These are phyloP conservation scores for Myripristis jacobus DNA, from an alignment of 2,797 vertebrate species.

Conservation along the genomic window DNA sequence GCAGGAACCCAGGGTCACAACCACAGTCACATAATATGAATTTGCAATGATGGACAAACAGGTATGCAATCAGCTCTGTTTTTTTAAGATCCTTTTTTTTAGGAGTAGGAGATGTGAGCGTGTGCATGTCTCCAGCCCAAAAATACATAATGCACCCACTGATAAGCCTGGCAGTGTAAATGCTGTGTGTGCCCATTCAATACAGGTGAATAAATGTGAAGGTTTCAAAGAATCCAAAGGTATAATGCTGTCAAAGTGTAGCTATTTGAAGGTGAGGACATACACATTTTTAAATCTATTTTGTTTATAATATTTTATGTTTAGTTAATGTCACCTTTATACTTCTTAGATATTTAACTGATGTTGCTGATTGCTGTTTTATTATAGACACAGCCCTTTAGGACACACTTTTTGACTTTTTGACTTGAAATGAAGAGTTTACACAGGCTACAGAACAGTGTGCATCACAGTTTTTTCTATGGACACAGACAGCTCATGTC, in stretches of 20 bases:
- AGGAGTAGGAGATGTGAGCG: neutral
- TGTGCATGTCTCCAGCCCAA: neutral
- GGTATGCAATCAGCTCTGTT: neutral
- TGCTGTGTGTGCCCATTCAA: neutral
- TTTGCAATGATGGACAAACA: neutral
- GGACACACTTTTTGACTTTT: too few species aligned
- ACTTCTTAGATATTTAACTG: too few species aligned
- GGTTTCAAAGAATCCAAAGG: neutral
- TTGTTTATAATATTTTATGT: too few species aligned
- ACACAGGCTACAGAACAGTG: neutral
- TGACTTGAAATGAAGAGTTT: too few species aligned
- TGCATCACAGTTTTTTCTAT: neutral
- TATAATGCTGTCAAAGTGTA: neutral
- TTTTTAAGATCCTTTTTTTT: too few species aligned
- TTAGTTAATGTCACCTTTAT: too few species aligned
- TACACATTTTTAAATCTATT: too few species aligned
- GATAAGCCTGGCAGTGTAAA: constrained; percentile 4
- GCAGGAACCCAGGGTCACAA: neutral
- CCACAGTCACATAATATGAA: neutral
- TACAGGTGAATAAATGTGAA: neutral
- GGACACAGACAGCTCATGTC: too few species aligned
- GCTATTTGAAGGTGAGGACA: neutral
- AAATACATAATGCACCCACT: neutral
- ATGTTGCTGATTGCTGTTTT: too few species aligned
- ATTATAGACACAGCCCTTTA: too few species aligned